A percentile compares a stretch with the other conserved stretches of the same genome.
Conservation (phyloP, 2,797 vertebrate genomes). For the Aphelocoma californica region DNA sequence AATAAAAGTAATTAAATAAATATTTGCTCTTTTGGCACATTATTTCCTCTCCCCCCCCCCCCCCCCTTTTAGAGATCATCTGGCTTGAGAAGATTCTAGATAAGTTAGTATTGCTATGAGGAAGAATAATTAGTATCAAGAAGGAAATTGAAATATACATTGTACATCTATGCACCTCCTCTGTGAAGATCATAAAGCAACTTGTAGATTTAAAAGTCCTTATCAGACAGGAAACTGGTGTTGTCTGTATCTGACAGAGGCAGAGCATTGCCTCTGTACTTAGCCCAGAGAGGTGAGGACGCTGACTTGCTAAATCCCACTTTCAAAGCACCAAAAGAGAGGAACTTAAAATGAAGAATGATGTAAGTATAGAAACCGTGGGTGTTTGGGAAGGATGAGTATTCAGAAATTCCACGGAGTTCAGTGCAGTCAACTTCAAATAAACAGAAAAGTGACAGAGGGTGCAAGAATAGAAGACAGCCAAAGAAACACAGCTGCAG, state of each 20-base stretch:
- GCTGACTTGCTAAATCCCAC: background rate
- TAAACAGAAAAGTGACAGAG: background rate
- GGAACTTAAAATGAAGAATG: background rate
- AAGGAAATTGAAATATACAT: background rate
- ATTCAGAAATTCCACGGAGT: background rate
- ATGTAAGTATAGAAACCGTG: background rate
- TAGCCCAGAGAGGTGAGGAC: background rate
- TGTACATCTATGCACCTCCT: background rate
- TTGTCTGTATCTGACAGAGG: background rate
- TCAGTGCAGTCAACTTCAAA: background rate
- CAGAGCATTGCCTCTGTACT: background rate
- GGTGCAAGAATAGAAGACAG: background rate
- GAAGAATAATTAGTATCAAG: background rate
- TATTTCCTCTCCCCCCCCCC: background rate
- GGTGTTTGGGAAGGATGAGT: background rate
- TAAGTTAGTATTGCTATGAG: background rate
- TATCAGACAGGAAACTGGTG: background rate
- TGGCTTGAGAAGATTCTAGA: background rate
- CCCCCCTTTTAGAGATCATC: background rate
- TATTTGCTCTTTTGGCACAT: background rate
- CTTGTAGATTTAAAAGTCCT: background rate
- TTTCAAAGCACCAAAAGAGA: background rate
- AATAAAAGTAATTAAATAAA: conserved; percentile 56
- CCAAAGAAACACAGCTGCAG: background rate
- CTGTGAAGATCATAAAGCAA: background rate